phyloP scores from a whole-genome alignment of 2,113 vertebrate species.

The Oncorhynchus nerka region DNA sequence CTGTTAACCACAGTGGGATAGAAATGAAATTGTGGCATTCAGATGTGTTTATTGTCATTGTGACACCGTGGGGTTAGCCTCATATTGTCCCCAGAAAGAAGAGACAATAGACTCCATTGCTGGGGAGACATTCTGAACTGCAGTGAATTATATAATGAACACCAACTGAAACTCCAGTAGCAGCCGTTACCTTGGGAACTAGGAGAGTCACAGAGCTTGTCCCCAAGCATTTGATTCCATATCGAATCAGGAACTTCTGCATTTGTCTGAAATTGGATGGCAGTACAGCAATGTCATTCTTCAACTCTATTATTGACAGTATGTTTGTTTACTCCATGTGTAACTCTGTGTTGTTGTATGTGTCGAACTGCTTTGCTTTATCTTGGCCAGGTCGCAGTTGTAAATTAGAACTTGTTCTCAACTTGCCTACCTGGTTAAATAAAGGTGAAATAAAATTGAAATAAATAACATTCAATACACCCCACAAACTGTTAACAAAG shows the following conservation, averaged over 20 bases:
- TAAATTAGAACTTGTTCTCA: too few species aligned
- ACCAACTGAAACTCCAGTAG: not conserved
- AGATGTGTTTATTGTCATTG: constrained; percentile 6
- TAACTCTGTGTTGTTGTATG: too few species aligned
- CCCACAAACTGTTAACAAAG: not conserved
- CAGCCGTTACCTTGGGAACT: constrained; percentile 15
- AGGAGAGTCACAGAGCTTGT: not conserved
- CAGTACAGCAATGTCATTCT: not conserved
- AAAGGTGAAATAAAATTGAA: too few species aligned
- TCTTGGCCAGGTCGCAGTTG: too few species aligned
- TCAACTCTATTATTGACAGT: too few species aligned
- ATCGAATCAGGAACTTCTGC: constrained; percentile 2
- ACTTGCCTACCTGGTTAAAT: too few species aligned
- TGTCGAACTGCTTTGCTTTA: too few species aligned
- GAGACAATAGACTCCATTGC: not conserved
- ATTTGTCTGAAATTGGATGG: constrained; percentile 1
- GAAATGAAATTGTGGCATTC: constrained; percentile 10
- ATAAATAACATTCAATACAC: not conserved
- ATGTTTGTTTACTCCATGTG: too few species aligned
- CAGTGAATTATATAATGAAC: constrained; percentile 2
- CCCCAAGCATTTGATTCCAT: not conserved
- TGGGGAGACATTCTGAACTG: constrained; percentile 4
- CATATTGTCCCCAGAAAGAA: not conserved
- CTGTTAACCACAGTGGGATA: not conserved
- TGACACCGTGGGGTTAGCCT: not conserved